Evolutionary conservation across 2,888 invertebrate species (phyloP), one percentile per base, ranked within the genome.

Genomic region (Trachelus stipa): DNA sequence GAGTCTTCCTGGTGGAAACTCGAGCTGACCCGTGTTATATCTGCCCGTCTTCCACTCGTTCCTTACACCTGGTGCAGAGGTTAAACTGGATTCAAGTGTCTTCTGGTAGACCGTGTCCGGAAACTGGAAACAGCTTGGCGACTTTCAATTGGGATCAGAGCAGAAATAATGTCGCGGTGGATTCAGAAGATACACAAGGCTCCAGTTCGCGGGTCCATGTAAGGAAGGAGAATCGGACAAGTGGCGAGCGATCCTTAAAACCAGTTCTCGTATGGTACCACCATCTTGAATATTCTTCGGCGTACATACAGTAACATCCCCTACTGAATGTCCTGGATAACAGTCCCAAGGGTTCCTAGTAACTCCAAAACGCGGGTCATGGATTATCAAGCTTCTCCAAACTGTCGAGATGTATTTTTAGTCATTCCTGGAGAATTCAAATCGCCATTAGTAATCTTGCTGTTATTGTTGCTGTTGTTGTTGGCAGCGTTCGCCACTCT

Each of bases 31-130:
- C 9, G 56, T 23, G 56, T 23, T 23, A 9, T 1, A 1, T 56
- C 56, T 56, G 56, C 56, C 56, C 23, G 56, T 56, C 23, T 56
- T 56, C 56, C 56, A 31, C 71, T 34, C 71, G 71, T 71, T 71
- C 71, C 71, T 23, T 9, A 56, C 56, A 56, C 56, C 56, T 56
- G 56, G 71, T 23, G 71, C 71, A 34, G 71, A 71, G 71, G 71
- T 71, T 71, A 71, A 71, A 71, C 34, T 71, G 33, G 71, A 71
- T 31, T 71, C 31, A 71, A 71, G 31, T 71, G 15, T 71, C 71
- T 31, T 34, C 71, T 31, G 71, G 15, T 12, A 9, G 71, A 71
- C 12, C 71, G 71, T 34, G 6, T 71, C 71, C 71, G 71, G 71
- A 71, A 23, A 34, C 71, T 56, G 56, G 56, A 56, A 56, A 56